phyloP scores from a whole-genome alignment of 2,888 invertebrate genomes.

The Sarcophaga variegata region DNA sequence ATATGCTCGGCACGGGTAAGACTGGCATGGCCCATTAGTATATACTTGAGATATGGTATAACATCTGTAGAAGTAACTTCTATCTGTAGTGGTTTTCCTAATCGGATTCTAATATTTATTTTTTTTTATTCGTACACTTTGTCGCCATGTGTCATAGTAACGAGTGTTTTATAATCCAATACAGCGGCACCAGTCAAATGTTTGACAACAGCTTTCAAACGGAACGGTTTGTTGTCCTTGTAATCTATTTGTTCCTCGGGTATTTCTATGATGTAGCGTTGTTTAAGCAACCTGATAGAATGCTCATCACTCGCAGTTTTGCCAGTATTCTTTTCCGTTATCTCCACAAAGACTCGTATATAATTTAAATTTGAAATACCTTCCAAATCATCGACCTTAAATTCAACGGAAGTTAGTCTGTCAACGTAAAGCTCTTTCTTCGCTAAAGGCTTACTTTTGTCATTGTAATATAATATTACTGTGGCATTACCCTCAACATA shows the following conservation, averaged over 20 bases:
- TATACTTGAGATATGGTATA: background rate
- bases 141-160: slow-evolving; percentile 79
- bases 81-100: background rate
- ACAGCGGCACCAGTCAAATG: slow-evolving; percentile 12
- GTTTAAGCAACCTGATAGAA: background rate
- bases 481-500: slow-evolving; percentile 90
- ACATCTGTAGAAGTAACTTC: background rate
- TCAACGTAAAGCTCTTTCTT: slow-evolving; percentile 90
- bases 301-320: background rate
- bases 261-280: background rate
- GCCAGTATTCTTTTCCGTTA: slow-evolving; percentile 22
- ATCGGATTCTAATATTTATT: no score
- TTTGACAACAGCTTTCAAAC: background rate
- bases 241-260: background rate
- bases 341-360: background rate
- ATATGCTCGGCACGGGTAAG: slow-evolving; percentile 90
- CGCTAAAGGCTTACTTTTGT: background rate
- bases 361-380: background rate
- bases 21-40: slow-evolving; percentile 91
- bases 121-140: slow-evolving; percentile 68
- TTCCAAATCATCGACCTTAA: slow-evolving; percentile 73
- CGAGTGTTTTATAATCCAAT: slow-evolving; percentile 6
- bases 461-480: slow-evolving; percentile 78
- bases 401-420: slow-evolving; percentile 92
- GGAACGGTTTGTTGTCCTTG: background rate